phyloP scores from a whole-genome alignment of 2,113 vertebrate genomes.

The Cynoglossus semilaevis region DNA sequence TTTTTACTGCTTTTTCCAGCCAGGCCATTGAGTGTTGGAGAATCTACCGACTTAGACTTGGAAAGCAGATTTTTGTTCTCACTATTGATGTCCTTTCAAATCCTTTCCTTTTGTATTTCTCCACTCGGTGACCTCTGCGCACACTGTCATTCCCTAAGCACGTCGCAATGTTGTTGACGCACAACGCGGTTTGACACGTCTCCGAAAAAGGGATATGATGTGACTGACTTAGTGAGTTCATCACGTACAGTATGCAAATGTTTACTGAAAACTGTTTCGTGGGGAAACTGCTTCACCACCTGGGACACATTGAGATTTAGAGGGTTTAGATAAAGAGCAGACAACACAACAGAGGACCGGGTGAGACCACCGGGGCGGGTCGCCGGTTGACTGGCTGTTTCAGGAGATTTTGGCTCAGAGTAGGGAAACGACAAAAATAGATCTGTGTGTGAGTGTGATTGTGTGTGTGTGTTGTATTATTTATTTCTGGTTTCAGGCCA shows the following conservation, averaged over 20 bases:
- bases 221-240: background rate
- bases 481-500: too few species aligned
- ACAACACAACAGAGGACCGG: constrained; percentile 37
- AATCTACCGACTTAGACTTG: constrained; percentile 37
- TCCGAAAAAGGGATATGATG: constrained; percentile 8
- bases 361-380: too few species aligned
- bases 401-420: too few species aligned
- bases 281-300: too few species aligned
- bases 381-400: too few species aligned
- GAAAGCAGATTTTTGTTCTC: constrained; percentile 25
- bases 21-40: constrained; percentile 56
- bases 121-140: background rate
- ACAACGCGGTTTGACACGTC: constrained; percentile 2
- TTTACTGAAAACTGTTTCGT: too few species aligned
- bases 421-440: too few species aligned
- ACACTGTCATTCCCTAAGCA: constrained; percentile 3
- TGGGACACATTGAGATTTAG: too few species aligned
- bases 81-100: constrained; percentile 27
- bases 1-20: constrained; percentile 78
- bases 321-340: constrained; percentile 4
- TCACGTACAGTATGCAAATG: constrained; percentile 32
- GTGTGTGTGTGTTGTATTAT: constrained; percentile 7
- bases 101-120: constrained; percentile 19
- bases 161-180: background rate
- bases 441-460: background rate